Evolutionary conservation across 2,797 vertebrate species (phyloP), one percentile per base, ranked within the genome.

Genomic region (Sitta carolinensis): DNA sequence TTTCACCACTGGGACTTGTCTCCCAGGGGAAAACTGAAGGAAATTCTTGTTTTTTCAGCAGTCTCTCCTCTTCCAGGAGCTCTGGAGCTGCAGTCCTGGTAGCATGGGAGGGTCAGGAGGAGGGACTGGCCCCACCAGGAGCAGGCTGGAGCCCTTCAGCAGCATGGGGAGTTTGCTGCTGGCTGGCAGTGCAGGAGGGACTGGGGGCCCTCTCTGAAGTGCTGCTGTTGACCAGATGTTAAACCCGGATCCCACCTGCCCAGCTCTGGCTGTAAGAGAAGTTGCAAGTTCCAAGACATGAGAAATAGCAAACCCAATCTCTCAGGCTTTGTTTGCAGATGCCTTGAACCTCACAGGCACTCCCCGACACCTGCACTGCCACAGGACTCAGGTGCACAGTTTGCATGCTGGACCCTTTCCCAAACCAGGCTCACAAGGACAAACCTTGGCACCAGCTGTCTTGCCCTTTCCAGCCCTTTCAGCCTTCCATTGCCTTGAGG

Each of bases 281-380:
- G 52, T 68, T 88, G 36, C 48, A 55, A 50, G 59, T 82, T 69
- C 48, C 67, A 32, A 72, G 50, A 75, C 30, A 9, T 54, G 75
- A 85, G 81, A 85, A 93, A 58, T 20, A 64, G 30, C 78, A 87
- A 79, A 84, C 36, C 16, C 18, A 26, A 8, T 83, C 66, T 89
- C 84, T 95, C 88, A 42, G 89, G 84, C 82, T 74, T 87, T 90
- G 70, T 29, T n/a, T 57, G 91, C 67, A 95, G 95, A 94, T 97
- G 95, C 92, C 93, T 97, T 92, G 93, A 95, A 64, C 72, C 78
- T 87, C 84, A 25, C 19, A 54, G 96, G 95, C 97, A 88, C 95
- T 91, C 70, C 70, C 66, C 81, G 48, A 15, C 32, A 40, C 70
- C 80, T 84, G 91, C 62, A 7, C 45, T 69, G 76, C 75, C 40